Conservation (phyloP, 2,113 vertebrate genomes). For the Girardinichthys multiradiatus region DNA sequence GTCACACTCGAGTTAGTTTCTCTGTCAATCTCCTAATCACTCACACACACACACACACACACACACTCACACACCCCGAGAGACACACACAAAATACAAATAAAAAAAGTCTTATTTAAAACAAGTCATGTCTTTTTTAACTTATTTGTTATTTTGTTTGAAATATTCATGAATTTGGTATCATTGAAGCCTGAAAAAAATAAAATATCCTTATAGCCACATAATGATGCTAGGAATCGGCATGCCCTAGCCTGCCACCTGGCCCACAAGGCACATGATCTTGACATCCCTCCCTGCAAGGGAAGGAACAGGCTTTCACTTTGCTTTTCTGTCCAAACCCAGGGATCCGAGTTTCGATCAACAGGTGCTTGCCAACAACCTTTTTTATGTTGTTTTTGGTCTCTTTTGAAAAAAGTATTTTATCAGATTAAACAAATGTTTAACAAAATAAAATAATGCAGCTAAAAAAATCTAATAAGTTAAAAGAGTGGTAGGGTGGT, state of each 20-base stretch:
- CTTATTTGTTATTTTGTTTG: background rate
- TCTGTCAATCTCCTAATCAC: slow-evolving; percentile 27
- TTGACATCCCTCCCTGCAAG: background rate
- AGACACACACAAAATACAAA: slow-evolving; percentile 3
- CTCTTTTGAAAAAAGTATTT: too few relatives aligned
- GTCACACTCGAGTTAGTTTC: slow-evolving; percentile 40
- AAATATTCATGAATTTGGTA: background rate
- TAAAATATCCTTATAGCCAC: background rate
- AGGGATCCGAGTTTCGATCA: background rate
- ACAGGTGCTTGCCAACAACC: background rate
- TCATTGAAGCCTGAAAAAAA: background rate
- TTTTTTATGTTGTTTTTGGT: background rate
- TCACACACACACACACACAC: slow-evolving; percentile 5
- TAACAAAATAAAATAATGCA: too few relatives aligned
- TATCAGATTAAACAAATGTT: too few relatives aligned
- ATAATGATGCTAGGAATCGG: background rate
- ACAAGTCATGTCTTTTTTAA: slow-evolving; percentile 4
- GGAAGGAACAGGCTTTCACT: background rate
- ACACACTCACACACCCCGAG: background rate
- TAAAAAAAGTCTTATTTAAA: slow-evolving; percentile 5
- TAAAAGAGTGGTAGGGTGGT: too few relatives aligned
- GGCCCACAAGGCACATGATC: background rate
- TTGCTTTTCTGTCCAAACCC: background rate
- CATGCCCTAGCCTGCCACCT: background rate
- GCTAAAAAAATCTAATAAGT: too few relatives aligned